Percentiles rank a stretch among this genome's conserved stretches.
These are phyloP conservation scores for Pseudorectes ferrugineus DNA, from an alignment of 2,113 vertebrate species.

Conservation along the genomic window DNA sequence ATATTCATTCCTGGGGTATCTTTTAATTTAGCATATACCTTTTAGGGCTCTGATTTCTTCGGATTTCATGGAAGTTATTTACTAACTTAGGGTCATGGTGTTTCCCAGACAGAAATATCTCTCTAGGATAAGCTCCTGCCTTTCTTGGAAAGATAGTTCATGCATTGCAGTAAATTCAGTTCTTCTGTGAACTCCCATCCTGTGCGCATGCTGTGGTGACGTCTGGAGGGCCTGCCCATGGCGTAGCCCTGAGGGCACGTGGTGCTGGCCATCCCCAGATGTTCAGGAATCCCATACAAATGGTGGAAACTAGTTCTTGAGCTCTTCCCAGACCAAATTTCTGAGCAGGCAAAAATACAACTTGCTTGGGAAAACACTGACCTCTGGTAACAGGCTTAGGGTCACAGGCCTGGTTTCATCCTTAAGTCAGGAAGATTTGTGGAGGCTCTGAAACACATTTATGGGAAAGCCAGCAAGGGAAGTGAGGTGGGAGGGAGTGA, in stretches of 20 bases:
- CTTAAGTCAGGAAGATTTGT: not conserved
- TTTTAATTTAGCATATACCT: not conserved
- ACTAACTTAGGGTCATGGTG: not conserved
- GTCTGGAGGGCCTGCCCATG: not conserved
- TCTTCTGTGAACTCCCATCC: not conserved
- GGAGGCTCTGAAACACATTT: not conserved
- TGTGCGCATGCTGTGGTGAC: rapidly evolving
- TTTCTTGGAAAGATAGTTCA: not conserved
- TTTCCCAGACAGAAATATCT: not conserved
- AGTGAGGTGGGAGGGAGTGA: not conserved
- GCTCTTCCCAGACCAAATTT: not conserved
- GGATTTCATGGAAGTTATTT: not conserved
- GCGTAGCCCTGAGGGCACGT: not conserved
- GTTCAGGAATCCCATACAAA: not conserved
- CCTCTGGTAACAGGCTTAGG: not conserved
- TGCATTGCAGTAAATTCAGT: not conserved
- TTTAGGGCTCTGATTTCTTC: not conserved
- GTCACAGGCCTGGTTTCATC: not conserved
- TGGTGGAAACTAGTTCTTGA: not conserved
- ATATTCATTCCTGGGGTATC: not conserved
- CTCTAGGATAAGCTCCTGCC: not conserved
- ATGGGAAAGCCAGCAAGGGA: not conserved
- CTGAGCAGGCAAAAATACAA: not conserved
- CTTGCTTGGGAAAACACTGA: slow-evolving; percentile 25
- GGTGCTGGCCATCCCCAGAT: not conserved